Evolutionary conservation across 2,113 vertebrate species (phyloP).

Genomic region (Phocoena sinus): DNA sequence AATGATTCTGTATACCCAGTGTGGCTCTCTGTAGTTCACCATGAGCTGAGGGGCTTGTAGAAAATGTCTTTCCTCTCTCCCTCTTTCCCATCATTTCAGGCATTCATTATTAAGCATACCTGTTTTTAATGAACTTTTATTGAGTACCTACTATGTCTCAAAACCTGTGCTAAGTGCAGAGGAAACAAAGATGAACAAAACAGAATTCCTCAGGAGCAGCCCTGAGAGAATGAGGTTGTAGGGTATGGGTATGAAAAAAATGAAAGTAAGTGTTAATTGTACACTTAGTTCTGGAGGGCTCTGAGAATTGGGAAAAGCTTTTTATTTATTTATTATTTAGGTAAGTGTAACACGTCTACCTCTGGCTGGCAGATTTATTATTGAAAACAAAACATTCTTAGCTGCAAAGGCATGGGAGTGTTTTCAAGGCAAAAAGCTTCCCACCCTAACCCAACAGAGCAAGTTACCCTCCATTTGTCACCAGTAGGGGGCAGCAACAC

Average conservation of each 20-base stretch:
- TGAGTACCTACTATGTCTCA: neutral
- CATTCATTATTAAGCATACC: neutral
- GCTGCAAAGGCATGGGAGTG: neutral
- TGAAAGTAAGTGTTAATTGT: neutral
- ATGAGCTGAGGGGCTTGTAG: neutral
- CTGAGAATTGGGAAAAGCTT: neutral
- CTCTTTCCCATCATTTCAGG: too few relatives aligned
- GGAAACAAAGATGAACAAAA: neutral
- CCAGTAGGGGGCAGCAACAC: conserved; percentile 54
- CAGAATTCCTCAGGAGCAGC: neutral
- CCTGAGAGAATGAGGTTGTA: neutral
- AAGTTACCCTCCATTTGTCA: neutral
- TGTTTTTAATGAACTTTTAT: neutral
- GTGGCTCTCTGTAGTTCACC: neutral
- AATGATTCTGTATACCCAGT: neutral
- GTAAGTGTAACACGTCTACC: neutral
- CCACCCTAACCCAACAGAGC: neutral
- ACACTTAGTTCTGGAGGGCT: neutral
- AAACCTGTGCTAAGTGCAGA: neutral
- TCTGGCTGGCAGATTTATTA: neutral
- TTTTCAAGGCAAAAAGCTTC: neutral
- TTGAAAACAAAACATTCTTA: neutral
- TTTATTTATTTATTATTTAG: neutral
- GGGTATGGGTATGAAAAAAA: neutral
- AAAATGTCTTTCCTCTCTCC: neutral